phyloP scores from a whole-genome alignment of 2,113 vertebrate genomes.

The Tychaedon coryphoeus region DNA sequence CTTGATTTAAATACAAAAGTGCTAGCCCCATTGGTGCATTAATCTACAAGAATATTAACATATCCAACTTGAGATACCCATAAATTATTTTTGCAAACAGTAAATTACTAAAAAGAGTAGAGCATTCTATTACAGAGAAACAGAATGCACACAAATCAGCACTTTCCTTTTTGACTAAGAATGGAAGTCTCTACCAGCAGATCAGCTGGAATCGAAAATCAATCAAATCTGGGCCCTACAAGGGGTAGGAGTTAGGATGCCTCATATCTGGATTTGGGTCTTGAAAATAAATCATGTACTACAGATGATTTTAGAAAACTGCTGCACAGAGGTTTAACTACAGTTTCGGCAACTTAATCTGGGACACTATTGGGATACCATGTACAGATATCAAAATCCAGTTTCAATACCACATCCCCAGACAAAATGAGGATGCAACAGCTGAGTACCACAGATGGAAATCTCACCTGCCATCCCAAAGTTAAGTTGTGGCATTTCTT shows the following conservation, averaged over 20 bases:
- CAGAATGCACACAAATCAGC: background rate
- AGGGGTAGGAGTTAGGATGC: background rate
- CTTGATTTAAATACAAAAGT: background rate
- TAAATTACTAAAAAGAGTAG: background rate
- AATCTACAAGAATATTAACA: background rate
- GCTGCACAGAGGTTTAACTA: background rate
- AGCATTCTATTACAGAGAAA: background rate
- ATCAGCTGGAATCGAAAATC: background rate
- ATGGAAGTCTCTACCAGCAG: background rate
- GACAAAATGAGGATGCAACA: background rate
- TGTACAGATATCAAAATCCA: background rate
- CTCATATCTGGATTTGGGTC: background rate
- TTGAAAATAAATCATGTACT: background rate
- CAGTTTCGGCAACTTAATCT: background rate
- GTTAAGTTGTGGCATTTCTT: slow-evolving; percentile 92
- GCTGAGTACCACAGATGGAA: background rate
- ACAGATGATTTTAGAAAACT: background rate
- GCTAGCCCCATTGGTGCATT: background rate
- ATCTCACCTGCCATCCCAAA: slow-evolving; percentile 94
- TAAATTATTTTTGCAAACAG: background rate
- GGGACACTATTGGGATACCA: background rate
- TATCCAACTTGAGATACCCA: background rate
- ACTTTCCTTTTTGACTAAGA: background rate
- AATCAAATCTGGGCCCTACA: background rate
- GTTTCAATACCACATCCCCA: background rate